Evolutionary conservation across 2,797 vertebrate species (phyloP).

Genomic region (Sebastes trivittatus): DNA sequence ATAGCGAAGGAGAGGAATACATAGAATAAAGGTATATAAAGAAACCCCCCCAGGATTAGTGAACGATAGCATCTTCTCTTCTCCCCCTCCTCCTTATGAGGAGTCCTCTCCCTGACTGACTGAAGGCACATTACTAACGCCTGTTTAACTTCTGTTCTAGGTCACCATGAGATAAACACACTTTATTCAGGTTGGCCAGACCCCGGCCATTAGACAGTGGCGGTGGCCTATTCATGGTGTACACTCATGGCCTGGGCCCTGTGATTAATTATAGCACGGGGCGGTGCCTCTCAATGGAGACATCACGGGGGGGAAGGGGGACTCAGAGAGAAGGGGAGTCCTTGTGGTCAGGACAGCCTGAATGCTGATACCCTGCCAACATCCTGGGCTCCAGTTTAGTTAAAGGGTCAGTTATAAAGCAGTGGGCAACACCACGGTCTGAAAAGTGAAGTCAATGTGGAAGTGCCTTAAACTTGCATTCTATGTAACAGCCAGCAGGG

Average conservation of each 20-base stretch:
- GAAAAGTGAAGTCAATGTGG: no score
- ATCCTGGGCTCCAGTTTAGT: constrained; percentile 1
- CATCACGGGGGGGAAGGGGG: constrained; percentile 1
- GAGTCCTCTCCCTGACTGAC: constrained; percentile 48
- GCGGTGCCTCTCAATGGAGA: constrained; percentile 73
- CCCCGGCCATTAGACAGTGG: constrained; percentile 74
- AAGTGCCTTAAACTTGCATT: no score
- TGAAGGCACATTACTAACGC: constrained; percentile 76
- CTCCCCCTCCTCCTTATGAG: constrained; percentile 24
- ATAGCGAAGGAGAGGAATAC: background rate
- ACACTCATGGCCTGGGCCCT: constrained; percentile 62
- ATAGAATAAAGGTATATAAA: background rate
- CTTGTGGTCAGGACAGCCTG: constrained; percentile 44
- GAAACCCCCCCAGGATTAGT: constrained; percentile 10
- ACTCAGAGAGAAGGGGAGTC: constrained; percentile 8
- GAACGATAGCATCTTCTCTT: constrained; percentile 6
- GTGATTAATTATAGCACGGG: constrained; percentile 80
- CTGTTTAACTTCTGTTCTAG: constrained; percentile 84
- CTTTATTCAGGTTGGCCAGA: constrained; percentile 78
- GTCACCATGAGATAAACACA: constrained; percentile 85
- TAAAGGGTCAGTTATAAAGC: constrained; percentile 6
- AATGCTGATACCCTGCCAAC: constrained; percentile 37
- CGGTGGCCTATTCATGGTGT: constrained; percentile 67
- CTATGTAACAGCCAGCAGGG: no score
- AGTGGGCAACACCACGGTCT: no score